Conservation (phyloP, 2,797 vertebrate species). For the Denticeps clupeoides region DNA sequence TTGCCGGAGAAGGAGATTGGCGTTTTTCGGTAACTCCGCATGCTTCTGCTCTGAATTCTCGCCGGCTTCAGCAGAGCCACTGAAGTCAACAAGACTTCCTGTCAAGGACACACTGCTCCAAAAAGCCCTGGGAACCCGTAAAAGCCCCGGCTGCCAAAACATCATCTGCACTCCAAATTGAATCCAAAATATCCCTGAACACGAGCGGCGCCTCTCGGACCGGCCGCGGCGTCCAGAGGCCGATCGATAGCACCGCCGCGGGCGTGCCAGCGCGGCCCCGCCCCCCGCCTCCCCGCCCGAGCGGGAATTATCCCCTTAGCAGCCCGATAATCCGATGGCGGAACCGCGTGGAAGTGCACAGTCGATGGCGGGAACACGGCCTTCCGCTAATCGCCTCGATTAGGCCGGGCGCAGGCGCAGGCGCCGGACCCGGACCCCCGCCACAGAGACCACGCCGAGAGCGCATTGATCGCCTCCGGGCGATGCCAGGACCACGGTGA, state of each 20-base stretch:
- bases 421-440: conserved; percentile 8
- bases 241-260: conserved; percentile 51
- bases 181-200: conserved; percentile 60
- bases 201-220: conserved; percentile 41
- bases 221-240: conserved; percentile 42
- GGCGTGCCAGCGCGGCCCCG: conserved; percentile 39
- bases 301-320: conserved; percentile 48
- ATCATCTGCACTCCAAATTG: conserved; percentile 55
- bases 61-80: too few species aligned
- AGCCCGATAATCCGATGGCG: conserved; percentile 55
- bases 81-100: conserved; percentile 45
- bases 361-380: conserved; percentile 50
- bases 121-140: conserved; percentile 38
- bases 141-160: conserved; percentile 44
- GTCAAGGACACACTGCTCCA: conserved; percentile 33
- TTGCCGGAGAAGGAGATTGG: too few species aligned
- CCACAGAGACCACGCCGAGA: neutral
- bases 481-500: conserved; percentile 20
- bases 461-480: too few species aligned
- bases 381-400: conserved; percentile 48
- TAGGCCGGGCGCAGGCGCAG: conserved; percentile 40
- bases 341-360: conserved; percentile 40
- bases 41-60: too few species aligned
- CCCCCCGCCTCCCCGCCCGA: conserved; percentile 15
- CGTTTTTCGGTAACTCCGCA: too few species aligned